A percentile compares a stretch with the other conserved stretches of the same genome.
phyloP scores from a whole-genome alignment of 2,888 invertebrate species.

The Drosophila koepferae region DNA sequence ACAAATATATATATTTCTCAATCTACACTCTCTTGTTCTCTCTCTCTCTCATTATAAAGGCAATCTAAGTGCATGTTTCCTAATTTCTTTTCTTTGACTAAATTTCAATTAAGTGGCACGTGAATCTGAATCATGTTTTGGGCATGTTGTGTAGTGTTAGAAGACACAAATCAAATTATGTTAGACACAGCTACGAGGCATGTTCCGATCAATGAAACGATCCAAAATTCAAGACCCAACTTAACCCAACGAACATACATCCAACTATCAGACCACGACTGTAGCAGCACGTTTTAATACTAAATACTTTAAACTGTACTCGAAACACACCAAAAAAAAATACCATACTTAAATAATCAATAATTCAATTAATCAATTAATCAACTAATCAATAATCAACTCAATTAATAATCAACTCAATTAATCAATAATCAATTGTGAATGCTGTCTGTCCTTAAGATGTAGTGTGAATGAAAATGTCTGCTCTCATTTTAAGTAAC shows the following conservation, averaged over 20 bases:
- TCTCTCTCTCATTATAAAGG: constrained; percentile 54
- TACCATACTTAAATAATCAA: constrained; percentile 18
- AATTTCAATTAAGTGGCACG: constrained; percentile 41
- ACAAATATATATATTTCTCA: constrained; percentile 3
- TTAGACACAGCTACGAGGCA: constrained; percentile 35
- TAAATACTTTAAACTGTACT: constrained; percentile 12
- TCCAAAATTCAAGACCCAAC: constrained; percentile 7
- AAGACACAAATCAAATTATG: constrained; percentile 34
- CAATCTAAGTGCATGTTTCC: constrained; percentile 71
- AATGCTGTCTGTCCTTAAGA: constrained; percentile 56
- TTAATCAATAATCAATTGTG: constrained; percentile 28
- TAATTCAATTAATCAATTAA: constrained; percentile 21
- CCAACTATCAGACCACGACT: constrained; percentile 29
- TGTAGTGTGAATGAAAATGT: constrained; percentile 52
- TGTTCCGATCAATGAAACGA: constrained; percentile 18
- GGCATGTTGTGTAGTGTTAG: constrained; percentile 68
- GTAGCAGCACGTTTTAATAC: constrained; percentile 49
- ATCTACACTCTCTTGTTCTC: constrained; percentile 23
- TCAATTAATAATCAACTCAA: constrained; percentile 5
- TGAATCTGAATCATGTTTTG: constrained; percentile 51
- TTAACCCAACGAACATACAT: constrained; percentile 14
- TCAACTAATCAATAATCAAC: constrained; percentile 9
- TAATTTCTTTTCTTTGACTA: constrained; percentile 34
- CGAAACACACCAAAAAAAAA: constrained; percentile 4
- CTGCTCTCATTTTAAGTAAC: constrained; percentile 29